Base-by-base conservation (phyloP, 2,888 invertebrate species). In the Ypsolopha sequella region DNA sequence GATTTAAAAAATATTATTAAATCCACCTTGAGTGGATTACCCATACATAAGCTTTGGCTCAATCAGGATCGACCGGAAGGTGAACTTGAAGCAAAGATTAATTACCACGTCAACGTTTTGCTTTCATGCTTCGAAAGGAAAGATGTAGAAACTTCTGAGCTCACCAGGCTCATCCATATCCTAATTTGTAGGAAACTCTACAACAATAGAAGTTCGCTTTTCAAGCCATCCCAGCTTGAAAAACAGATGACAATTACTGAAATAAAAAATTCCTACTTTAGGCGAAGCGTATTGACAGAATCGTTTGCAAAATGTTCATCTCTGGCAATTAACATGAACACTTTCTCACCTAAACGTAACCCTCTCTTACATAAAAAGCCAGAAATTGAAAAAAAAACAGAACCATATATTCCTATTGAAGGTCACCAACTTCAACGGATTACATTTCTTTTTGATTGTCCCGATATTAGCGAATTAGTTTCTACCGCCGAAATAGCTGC, bases 391-490 rank as follows among this genome's bases (percentile, higher is more conserved):
- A 24, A 24, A 24, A 24, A 24, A 24, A 2, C 24, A 4, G 2
- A 2, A 24, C 4, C 4, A 24, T 24, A 24, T 24, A 24, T 24
- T 24, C 24, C 24, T 4, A 24, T 24, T 24, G 24, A 24, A 24
- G 24, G 24, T 24, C 24, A 2, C 4, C 2, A 24, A 24, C 24
- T 24, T 24, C 24, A 24, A 24, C 24, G 24, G 6, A 66, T 80
- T 0, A 74, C 68, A 55, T 66, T 68, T 52, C 64, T 85, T 33
- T 84, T 85, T 57, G 76, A 78, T 41, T 85, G 80, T 56, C 79
- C 84, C 7, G 84, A 84, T 59, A 70, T 86, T 43, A 81, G 77
- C 58, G 84, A 82, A 62, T 62, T 85, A 53, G 75, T 81, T 8
- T 79, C 84, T 36, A 76, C 79, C 24, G 68, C 71, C 41, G 85